Conservation (phyloP, 2,113 vertebrate species). For the Hylia prasina region DNA sequence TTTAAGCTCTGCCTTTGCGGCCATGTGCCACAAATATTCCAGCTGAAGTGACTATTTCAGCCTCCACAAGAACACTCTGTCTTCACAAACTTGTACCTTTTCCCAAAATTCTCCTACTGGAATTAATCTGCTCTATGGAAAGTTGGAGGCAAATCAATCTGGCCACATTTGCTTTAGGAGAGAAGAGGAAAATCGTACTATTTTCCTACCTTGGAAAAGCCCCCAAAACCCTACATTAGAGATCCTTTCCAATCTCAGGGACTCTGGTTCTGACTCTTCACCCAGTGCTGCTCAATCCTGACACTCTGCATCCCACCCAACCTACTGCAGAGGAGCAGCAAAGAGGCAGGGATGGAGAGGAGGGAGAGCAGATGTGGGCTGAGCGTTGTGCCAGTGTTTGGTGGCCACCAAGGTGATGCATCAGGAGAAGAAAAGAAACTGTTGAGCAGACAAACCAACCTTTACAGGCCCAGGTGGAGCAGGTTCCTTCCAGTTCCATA, state of each 20-base stretch:
- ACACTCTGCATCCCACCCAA: background rate
- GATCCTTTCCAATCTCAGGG: background rate
- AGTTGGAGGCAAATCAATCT: conserved; percentile 18
- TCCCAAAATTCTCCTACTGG: conserved; percentile 12
- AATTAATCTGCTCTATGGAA: background rate
- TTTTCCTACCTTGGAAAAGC: background rate
- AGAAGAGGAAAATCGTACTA: background rate
- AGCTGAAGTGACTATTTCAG: background rate
- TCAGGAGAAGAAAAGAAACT: background rate
- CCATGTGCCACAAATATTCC: background rate
- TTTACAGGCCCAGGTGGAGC: background rate
- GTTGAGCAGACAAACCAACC: background rate
- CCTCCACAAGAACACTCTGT: background rate
- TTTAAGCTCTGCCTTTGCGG: background rate
- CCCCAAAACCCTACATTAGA: background rate
- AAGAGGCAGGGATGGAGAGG: background rate
- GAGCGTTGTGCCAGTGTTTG: fast-evolving
- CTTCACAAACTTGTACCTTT: conserved; percentile 21
- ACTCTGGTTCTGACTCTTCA: background rate
- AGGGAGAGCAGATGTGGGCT: background rate
- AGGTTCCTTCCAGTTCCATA: background rate
- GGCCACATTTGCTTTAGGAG: background rate
- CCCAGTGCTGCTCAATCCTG: background rate
- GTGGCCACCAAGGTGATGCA: background rate
- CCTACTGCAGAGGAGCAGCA: background rate